phyloP scores from a whole-genome alignment of 2,888 invertebrate genomes.

The Mythimna lalbum region DNA sequence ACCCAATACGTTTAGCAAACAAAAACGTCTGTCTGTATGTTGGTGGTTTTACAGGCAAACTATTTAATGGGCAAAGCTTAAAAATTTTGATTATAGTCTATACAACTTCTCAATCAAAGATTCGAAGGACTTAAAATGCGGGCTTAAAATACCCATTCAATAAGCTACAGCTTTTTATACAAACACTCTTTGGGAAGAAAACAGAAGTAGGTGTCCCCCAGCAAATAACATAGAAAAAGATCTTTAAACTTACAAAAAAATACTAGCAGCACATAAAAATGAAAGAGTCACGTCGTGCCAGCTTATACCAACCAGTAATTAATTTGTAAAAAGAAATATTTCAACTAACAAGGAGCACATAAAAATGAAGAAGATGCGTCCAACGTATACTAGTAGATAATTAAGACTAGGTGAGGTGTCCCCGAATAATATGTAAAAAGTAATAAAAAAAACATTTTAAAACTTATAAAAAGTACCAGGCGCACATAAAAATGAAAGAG shows the following conservation, averaged over 20 bases:
- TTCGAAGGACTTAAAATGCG: neutral
- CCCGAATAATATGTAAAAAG: too few species aligned
- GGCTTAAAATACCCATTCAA: neutral
- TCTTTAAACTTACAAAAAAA: neutral
- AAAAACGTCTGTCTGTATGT: slow-evolving; percentile 1
- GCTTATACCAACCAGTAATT: neutral
- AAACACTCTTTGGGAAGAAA: neutral
- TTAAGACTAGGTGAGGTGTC: slow-evolving; percentile 32
- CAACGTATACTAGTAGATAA: slow-evolving; percentile 14
- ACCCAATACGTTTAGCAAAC: slow-evolving; percentile 6
- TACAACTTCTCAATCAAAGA: neutral
- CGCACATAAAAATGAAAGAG: slow-evolving; percentile 25
- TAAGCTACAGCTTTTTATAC: neutral
- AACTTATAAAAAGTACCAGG: slow-evolving; percentile 20
- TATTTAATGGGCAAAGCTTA: neutral
- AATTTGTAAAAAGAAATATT: too few species aligned
- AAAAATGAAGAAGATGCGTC: too few species aligned
- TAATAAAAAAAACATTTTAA: neutral
- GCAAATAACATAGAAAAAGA: neutral
- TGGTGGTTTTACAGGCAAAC: neutral
- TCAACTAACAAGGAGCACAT: too few species aligned
- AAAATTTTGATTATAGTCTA: neutral
- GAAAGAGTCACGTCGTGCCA: neutral
- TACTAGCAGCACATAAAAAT: slow-evolving; percentile 36
- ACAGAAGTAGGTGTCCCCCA: neutral